Percentiles rank a stretch among this genome's conserved stretches.
Evolutionary conservation across 2,113 vertebrate species (phyloP).

Genomic region (Parus major): DNA sequence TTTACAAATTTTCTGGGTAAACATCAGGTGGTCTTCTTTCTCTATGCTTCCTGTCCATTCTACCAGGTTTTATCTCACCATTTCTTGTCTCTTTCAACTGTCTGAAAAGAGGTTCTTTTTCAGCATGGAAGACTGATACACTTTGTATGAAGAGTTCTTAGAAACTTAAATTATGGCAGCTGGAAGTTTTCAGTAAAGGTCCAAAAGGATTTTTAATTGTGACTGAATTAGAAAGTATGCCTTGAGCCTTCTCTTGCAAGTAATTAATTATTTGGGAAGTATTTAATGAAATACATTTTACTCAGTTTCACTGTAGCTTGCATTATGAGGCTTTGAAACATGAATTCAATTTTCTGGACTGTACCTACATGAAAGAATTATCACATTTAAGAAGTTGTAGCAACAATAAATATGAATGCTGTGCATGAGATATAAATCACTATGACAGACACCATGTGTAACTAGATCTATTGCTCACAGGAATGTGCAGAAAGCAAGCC

Average conservation of each 20-base stretch:
- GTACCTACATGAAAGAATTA: neutral
- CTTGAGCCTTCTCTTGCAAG: neutral
- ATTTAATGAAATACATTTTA: neutral
- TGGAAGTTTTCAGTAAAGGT: neutral
- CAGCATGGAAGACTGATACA: neutral
- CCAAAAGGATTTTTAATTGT: neutral
- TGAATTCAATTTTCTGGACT: neutral
- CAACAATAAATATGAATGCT: neutral
- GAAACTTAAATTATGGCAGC: neutral
- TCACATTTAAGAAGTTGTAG: neutral
- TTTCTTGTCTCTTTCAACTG: neutral
- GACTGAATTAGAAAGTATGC: neutral
- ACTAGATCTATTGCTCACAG: neutral
- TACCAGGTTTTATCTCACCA: neutral
- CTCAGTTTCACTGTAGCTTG: neutral
- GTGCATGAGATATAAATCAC: neutral
- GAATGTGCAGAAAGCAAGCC: neutral
- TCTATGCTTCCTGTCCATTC: neutral
- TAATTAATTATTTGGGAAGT: neutral
- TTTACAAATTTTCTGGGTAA: neutral
- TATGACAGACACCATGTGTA: neutral
- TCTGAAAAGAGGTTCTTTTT: neutral
- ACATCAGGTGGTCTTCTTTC: neutral
- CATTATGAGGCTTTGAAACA: neutral
- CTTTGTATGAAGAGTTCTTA: neutral